Evolutionary conservation across 2,113 vertebrate species (phyloP).

Genomic region (Erythrocercus mccallii): DNA sequence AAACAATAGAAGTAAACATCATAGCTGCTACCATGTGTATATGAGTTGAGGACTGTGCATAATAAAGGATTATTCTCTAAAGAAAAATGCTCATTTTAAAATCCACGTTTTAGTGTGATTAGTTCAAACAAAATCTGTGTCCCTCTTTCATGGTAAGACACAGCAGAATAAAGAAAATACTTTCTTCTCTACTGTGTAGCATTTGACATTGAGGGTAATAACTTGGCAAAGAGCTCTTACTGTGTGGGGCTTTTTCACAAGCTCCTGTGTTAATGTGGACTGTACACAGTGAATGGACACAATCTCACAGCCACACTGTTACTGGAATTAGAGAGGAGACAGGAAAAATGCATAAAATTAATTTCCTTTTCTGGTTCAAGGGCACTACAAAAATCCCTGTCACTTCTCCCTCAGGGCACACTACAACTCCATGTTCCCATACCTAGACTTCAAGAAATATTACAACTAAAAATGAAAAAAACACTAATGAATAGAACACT

Average conservation of each 20-base stretch:
- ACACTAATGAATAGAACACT: background rate
- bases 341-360: background rate
- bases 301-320: background rate
- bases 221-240: background rate
- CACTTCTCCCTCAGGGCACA: background rate
- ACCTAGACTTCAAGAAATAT: background rate
- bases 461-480: background rate
- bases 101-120: background rate
- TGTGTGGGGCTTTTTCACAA: background rate
- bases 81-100: background rate
- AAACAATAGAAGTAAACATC: background rate
- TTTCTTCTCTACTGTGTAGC: background rate
- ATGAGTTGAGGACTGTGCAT: background rate
- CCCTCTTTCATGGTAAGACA: background rate
- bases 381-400: background rate
- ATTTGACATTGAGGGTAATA: background rate
- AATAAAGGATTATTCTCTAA: background rate
- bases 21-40: background rate
- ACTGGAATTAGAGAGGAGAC: background rate
- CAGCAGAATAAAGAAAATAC: background rate
- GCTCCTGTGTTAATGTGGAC: background rate
- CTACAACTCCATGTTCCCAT: background rate
- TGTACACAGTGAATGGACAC: background rate
- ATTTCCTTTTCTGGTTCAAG: background rate
- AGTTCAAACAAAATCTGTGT: background rate